Conservation (phyloP, 2,888 invertebrate species). For the Dermolepida albohirtum region DNA sequence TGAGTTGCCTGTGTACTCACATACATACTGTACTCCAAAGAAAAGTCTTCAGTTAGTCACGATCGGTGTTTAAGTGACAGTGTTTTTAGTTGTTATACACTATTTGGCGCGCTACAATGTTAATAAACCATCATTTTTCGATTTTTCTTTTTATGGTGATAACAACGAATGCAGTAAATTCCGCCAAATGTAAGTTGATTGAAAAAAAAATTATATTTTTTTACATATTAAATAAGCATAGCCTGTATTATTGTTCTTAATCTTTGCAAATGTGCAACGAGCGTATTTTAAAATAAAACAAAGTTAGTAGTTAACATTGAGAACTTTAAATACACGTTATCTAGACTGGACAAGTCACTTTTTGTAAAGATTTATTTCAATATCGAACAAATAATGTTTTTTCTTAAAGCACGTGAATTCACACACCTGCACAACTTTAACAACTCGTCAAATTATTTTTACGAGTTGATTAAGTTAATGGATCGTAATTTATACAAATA, state of each 20-base stretch:
- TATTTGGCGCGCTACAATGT: constrained; percentile 1
- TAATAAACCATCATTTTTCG: not conserved
- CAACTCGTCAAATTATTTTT: too few species aligned
- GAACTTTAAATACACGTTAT: too few species aligned
- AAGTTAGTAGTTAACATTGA: too few species aligned
- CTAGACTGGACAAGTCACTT: too few species aligned
- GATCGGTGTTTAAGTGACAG: constrained; percentile 29
- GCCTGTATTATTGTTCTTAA: too few species aligned
- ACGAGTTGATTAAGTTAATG: too few species aligned
- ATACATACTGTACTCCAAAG: constrained; percentile 13
- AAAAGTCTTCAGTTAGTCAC: constrained; percentile 35
- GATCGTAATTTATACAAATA: too few species aligned
- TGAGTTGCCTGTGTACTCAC: constrained; percentile 12
- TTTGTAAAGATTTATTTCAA: too few species aligned
- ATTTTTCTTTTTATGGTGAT: not conserved
- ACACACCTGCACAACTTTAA: too few species aligned
- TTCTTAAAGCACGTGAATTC: too few species aligned
- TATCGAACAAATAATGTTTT: too few species aligned
- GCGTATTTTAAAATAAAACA: too few species aligned
- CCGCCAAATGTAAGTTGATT: constrained; percentile 19
- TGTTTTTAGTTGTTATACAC: constrained; percentile 18
- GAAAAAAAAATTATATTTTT: not conserved
- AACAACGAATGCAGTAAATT: not conserved
- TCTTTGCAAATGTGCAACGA: not conserved
- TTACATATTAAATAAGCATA: not conserved